Evolutionary conservation across 2,888 invertebrate genomes (phyloP).

Genomic region (Drosophila eohydei): DNA sequence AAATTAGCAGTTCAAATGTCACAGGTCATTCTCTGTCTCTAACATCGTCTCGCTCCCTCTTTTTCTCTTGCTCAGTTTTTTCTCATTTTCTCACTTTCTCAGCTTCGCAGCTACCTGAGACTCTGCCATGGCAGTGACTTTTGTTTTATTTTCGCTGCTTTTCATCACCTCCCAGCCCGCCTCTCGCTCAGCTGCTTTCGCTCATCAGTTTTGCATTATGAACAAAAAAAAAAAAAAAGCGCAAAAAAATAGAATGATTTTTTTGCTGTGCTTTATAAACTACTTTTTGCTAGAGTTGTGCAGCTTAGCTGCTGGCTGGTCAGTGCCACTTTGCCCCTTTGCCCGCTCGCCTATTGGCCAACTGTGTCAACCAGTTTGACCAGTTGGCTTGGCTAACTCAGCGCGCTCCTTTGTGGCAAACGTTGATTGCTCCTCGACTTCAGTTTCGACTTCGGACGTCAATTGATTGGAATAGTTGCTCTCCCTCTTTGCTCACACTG

Average conservation of each 20-base stretch:
- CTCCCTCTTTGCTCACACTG: slow-evolving; percentile 1
- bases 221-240: background rate
- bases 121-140: slow-evolving; percentile 41
- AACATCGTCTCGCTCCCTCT: background rate
- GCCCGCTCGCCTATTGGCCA: slow-evolving; percentile 48
- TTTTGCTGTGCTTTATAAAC: slow-evolving; percentile 45
- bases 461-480: slow-evolving; percentile 73
- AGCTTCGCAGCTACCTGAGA: slow-evolving; percentile 36
- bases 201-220: slow-evolving; percentile 42
- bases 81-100: slow-evolving; percentile 45
- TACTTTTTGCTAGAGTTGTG: slow-evolving; percentile 50
- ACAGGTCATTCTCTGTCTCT: slow-evolving; percentile 35
- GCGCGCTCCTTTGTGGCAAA: slow-evolving; percentile 54
- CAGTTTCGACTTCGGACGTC: slow-evolving; percentile 36
- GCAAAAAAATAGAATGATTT: slow-evolving; percentile 31
- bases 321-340: background rate
- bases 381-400: slow-evolving; percentile 61
- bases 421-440: slow-evolving; percentile 61
- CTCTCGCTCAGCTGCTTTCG: background rate
- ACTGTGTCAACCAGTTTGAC: slow-evolving; percentile 77
- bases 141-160: slow-evolving; percentile 36
- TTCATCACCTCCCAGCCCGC: slow-evolving; percentile 18
- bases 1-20: slow-evolving; percentile 49
- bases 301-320: slow-evolving; percentile 17
- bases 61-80: slow-evolving; percentile 19